These are phyloP conservation scores for Seriola aureovittata DNA, from an alignment of 2,113 vertebrate species.

Conservation along the genomic window DNA sequence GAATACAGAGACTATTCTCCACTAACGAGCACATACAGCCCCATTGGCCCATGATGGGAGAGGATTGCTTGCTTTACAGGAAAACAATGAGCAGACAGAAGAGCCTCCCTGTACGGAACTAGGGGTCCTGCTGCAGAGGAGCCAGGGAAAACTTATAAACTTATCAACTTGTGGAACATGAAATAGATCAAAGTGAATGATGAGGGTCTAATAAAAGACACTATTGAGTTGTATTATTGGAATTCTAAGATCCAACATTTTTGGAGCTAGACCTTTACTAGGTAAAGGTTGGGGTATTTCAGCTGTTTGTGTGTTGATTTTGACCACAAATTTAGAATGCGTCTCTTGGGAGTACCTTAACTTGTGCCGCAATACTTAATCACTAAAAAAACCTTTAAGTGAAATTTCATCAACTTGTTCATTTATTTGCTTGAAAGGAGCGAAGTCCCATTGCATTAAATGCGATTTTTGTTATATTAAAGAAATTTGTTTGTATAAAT, in stretches of 20 bases:
- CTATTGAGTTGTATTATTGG: too few species aligned
- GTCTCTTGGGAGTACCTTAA: too few species aligned
- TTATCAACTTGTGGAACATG: neutral
- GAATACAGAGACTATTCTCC: slow-evolving; percentile 57
- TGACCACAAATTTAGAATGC: too few species aligned
- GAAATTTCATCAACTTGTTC: too few species aligned
- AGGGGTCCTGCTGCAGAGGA: slow-evolving; percentile 17
- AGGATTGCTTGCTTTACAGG: slow-evolving; percentile 46
- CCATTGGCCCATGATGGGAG: slow-evolving; percentile 40
- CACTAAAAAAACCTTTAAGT: neutral
- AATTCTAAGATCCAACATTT: too few species aligned
- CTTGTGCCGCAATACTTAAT: neutral
- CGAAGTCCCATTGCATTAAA: too few species aligned
- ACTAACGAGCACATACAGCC: slow-evolving; percentile 72
- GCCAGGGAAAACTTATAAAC: slow-evolving; percentile 3
- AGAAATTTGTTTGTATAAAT: too few species aligned
- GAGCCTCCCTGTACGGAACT: slow-evolving; percentile 29
- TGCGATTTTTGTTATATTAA: too few species aligned
- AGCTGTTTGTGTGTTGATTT: too few species aligned
- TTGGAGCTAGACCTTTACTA: too few species aligned
- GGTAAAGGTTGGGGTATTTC: neutral
- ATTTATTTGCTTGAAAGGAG: too few species aligned
- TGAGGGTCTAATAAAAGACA: neutral
- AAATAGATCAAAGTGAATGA: neutral
- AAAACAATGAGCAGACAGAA: slow-evolving; percentile 66